These are phyloP conservation scores for Dipus sagitta DNA, from an alignment of 2,797 vertebrate species.

Conservation along the genomic window DNA sequence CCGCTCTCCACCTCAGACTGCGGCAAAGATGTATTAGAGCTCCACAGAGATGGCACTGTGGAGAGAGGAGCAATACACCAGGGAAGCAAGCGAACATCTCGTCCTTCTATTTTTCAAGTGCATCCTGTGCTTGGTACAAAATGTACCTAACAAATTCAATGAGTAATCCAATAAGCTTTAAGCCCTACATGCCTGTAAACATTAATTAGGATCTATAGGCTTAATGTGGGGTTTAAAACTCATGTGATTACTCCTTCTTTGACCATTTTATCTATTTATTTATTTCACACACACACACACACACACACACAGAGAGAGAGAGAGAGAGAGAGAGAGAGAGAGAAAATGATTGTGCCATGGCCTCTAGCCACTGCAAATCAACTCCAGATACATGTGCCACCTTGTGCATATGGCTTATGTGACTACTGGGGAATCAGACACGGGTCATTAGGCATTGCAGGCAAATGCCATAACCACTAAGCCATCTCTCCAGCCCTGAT, in stretches of 20 bases:
- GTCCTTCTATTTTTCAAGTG: neutral
- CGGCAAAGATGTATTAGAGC: constrained; percentile 97
- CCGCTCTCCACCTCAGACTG: constrained; percentile 96
- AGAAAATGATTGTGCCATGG: too few relatives aligned
- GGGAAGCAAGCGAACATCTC: neutral
- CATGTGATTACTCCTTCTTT: neutral
- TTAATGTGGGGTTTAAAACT: neutral
- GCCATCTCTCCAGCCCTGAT: neutral
- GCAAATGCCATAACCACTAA: too few relatives aligned
- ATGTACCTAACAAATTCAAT: neutral
- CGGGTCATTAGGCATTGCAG: too few relatives aligned
- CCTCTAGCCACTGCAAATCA: too few relatives aligned
- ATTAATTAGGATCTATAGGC: neutral
- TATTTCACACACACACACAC: too few relatives aligned
- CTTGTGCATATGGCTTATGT: too few relatives aligned
- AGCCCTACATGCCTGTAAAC: neutral
- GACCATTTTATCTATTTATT: too few relatives aligned
- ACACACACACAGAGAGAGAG: too few relatives aligned
- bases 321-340: too few relatives aligned
- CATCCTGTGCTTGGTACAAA: neutral
- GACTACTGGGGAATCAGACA: too few relatives aligned
- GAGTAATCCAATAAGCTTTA: constrained; percentile 15
- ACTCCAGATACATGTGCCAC: too few relatives aligned
- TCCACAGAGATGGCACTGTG: constrained; percentile 96
- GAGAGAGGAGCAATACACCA: neutral